Evolutionary conservation across 2,888 invertebrate species (phyloP), one percentile per base, ranked within the genome.

Genomic region (Salticus scenicus): DNA sequence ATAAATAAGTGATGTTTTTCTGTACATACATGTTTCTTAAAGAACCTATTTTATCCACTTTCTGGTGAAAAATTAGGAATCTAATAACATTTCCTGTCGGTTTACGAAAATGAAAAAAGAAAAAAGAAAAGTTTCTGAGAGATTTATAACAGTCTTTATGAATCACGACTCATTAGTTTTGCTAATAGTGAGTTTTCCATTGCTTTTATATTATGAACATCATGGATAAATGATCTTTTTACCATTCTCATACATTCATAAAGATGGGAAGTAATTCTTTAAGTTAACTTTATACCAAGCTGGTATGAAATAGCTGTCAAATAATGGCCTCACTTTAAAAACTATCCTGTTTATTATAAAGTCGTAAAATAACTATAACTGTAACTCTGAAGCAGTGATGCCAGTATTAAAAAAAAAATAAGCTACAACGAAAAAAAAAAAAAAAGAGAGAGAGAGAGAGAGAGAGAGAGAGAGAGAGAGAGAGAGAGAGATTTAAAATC

Each of bases 351-450:
- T 83, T 83, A 83, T 83, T 76, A 83, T 83, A 83, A 83, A 76
- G 82, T 83, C 82, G 76, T 83, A 83, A 83, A 83, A 83, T 83
- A 83, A 83, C 74, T 76, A 76, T 83, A 83, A 83, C 82, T 51
- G 42, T 66, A 71, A 83, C 71, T 76, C 37, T 28, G 37, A 37
- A 51, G 67, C 47, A 67, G 80, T 73, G 37, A 30, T 33, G 64
- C 24, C 27, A 66, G 72, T 71, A 76, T 75, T 83, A 83, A 76
- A 28, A 37, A n/a, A n/a, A n/a, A n/a, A n/a, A n/a, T n/a, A n/a
- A n/a, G n/a, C n/a, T n/a, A n/a, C n/a, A n/a, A n/a, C n/a, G n/a
- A n/a, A n/a, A n/a, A n/a, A n/a, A n/a, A n/a, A n/a, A n/a, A n/a
- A n/a, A n/a, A n/a, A n/a, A n/a, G n/a, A n/a, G n/a, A n/a, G n/a